Percentiles rank a stretch among this genome's conserved stretches.
Evolutionary conservation across 2,797 vertebrate species (phyloP).

Genomic region (Cryptoblepharus egeriae): DNA sequence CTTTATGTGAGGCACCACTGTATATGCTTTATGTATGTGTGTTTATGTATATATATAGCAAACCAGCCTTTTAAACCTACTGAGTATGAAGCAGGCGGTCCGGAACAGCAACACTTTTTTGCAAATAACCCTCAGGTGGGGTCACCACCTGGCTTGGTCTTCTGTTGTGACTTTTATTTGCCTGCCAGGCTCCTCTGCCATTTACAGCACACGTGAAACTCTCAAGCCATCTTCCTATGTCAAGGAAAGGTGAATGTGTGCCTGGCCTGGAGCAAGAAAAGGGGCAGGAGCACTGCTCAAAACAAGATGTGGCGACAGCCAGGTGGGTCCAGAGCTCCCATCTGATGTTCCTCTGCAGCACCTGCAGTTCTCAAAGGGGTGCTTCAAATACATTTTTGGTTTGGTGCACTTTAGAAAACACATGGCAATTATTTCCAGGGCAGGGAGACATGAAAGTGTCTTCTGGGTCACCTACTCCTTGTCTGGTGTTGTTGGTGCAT

Average conservation of each 20-base stretch:
- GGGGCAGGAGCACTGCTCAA: neutral
- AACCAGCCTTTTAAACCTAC: conserved; percentile 53
- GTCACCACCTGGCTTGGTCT: no score
- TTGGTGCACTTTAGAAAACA: neutral
- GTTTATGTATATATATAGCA: no score
- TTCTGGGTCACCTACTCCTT: neutral
- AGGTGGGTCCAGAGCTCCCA: no score
- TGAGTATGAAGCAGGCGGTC: conserved; percentile 36
- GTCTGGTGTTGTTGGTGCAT: no score
- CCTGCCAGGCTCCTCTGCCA: neutral
- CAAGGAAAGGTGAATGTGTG: neutral
- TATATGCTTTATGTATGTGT: no score
- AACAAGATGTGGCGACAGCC: no score
- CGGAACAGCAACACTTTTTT: neutral
- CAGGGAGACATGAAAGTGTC: neutral
- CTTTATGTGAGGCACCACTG: no score
- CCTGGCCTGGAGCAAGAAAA: neutral
- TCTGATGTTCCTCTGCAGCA: no score
- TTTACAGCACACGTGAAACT: neutral
- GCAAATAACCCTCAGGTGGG: neutral
- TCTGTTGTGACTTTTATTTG: neutral
- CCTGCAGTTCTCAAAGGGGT: neutral
- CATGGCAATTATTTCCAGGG: neutral
- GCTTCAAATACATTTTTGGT: neutral
- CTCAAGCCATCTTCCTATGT: neutral